Evolutionary conservation across 2,888 invertebrate genomes (phyloP).

Genomic region (Aleiodes leptofemur): DNA sequence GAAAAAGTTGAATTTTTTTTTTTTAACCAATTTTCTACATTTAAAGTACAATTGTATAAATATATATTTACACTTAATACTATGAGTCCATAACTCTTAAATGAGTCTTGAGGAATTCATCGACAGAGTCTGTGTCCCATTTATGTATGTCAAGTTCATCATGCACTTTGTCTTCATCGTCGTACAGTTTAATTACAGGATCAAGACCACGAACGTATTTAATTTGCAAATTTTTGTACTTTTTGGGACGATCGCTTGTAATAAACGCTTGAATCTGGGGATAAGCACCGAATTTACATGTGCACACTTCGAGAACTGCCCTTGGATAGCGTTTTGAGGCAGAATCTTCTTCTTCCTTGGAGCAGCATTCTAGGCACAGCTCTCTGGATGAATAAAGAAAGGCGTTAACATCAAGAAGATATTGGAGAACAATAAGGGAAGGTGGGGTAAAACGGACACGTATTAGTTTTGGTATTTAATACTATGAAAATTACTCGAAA

Average conservation of each 20-base stretch:
- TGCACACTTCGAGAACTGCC: slow-evolving; percentile 96
- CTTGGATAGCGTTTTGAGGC: slow-evolving; percentile 88
- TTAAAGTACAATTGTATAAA: neutral
- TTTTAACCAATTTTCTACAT: neutral
- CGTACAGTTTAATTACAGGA: slow-evolving; percentile 93
- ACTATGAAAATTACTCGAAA: too few species aligned
- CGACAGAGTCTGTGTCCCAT: slow-evolving; percentile 99
- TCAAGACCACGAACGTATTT: slow-evolving; percentile 95
- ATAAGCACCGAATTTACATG: slow-evolving; percentile 98
- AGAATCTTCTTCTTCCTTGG: slow-evolving; percentile 82
- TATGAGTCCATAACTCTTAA: slow-evolving; percentile 74
- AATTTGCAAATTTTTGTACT: slow-evolving; percentile 94
- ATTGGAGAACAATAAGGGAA: neutral
- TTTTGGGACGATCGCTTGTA: slow-evolving; percentile 91
- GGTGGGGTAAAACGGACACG: too few species aligned
- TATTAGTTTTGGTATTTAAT: too few species aligned
- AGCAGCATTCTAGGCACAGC: slow-evolving; percentile 88
- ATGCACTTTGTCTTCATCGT: slow-evolving; percentile 88
- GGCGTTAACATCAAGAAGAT: slow-evolving; percentile 33
- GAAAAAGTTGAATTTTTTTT: slow-evolving; percentile 7
- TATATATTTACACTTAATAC: neutral
- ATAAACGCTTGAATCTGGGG: slow-evolving; percentile 99
- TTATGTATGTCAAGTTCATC: slow-evolving; percentile 97
- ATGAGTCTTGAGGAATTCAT: slow-evolving; percentile 95
- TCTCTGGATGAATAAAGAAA: slow-evolving; percentile 73